A percentile compares a stretch with the other conserved stretches of the same genome.
phyloP scores from a whole-genome alignment of 2,797 vertebrate species.

The Tamandua tetradactyla region DNA sequence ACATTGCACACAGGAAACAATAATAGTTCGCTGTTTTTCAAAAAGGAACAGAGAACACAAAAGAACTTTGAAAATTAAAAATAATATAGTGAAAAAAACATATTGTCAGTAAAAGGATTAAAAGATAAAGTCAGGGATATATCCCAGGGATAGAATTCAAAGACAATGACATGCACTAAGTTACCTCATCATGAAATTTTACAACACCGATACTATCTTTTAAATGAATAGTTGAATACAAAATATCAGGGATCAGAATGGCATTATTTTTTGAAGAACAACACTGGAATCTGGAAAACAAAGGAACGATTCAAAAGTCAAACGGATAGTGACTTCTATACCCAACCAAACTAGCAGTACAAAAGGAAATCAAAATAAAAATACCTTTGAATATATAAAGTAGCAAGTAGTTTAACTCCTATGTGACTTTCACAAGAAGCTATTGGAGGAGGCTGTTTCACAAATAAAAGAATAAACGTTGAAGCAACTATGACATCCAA shows the following conservation, averaged over 20 bases:
- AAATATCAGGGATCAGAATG: neutral
- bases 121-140: neutral
- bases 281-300: neutral
- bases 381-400: neutral
- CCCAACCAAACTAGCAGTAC: neutral
- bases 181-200: neutral
- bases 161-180: neutral
- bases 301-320: neutral
- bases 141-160: neutral
- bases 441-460: neutral
- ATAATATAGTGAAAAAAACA: neutral
- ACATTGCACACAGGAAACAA: neutral
- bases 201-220: neutral
- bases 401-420: neutral
- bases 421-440: neutral
- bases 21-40: neutral
- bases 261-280: neutral
- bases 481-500: neutral
- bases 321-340: neutral
- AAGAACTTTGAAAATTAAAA: neutral
- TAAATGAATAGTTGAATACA: neutral
- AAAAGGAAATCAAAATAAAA: constrained; percentile 21
- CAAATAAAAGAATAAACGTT: neutral
- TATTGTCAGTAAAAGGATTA: neutral
- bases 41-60: neutral